Evolutionary conservation across 2,797 vertebrate genomes (phyloP).

Genomic region (Oreochromis mossambicus): DNA sequence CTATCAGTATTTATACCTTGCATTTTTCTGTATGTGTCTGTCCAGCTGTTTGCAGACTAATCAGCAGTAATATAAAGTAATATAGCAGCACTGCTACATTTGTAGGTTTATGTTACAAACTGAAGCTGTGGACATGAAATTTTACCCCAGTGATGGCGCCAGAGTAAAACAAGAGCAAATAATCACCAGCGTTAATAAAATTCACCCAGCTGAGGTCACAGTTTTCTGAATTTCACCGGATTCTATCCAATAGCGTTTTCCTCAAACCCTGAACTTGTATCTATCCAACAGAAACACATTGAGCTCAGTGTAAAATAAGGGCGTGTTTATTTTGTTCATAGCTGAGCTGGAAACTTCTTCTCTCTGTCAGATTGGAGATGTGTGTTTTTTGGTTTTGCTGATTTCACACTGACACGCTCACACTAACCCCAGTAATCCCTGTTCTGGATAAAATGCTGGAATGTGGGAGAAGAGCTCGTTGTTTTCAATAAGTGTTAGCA

Average conservation of each 20-base stretch:
- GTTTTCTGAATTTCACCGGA: neutral
- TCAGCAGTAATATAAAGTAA: neutral
- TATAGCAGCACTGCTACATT: neutral
- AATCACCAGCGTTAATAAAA: neutral
- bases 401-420: slow-evolving; percentile 11
- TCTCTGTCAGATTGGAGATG: neutral
- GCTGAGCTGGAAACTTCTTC: neutral
- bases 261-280: neutral
- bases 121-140: neutral
- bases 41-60: neutral
- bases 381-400: neutral
- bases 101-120: neutral
- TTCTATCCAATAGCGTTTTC: neutral
- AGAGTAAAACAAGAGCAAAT: neutral
- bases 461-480: slow-evolving; percentile 33
- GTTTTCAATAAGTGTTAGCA: slow-evolving; percentile 4
- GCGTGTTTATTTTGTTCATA: neutral
- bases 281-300: neutral
- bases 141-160: neutral
- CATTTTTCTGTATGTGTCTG: neutral
- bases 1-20: neutral
- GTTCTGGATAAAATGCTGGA: slow-evolving; percentile 29
- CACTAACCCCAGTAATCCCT: neutral
- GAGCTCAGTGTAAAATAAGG: neutral
- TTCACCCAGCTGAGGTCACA: neutral